phyloP scores from a whole-genome alignment of 2,797 vertebrate species.

The Sus cebifrons region DNA sequence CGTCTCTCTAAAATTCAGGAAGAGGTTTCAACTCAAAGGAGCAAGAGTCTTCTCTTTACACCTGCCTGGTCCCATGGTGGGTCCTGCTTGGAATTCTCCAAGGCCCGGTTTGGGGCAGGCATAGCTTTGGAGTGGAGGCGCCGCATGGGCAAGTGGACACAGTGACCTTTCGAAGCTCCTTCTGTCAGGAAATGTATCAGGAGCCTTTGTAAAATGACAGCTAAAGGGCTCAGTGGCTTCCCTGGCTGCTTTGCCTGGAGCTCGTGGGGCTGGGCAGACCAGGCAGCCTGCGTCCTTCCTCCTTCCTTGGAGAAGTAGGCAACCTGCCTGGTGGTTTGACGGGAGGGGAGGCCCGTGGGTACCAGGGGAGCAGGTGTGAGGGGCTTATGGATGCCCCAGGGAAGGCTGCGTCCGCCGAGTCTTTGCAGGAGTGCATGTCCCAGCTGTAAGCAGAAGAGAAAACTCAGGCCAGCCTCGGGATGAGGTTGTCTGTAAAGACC shows the following conservation, averaged over 20 bases:
- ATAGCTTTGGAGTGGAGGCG: rapidly evolving
- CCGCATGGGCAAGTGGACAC: rapidly evolving
- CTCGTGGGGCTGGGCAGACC: rapidly evolving
- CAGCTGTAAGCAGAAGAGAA: background rate
- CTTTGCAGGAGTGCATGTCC: background rate
- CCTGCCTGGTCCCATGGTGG: no score
- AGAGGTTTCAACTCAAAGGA: background rate
- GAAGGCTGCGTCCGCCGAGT: rapidly evolving
- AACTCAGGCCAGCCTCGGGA: rapidly evolving
- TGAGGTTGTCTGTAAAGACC: background rate
- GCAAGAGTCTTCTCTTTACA: background rate
- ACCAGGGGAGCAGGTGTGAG: background rate
- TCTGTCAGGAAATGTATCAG: no score
- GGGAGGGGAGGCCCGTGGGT: background rate
- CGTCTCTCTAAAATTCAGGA: background rate
- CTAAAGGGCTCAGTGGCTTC: background rate
- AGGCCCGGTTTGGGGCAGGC: rapidly evolving
- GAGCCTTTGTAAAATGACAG: background rate
- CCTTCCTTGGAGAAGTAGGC: background rate
- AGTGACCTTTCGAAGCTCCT: background rate
- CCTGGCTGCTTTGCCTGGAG: background rate
- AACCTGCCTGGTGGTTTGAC: background rate
- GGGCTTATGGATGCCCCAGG: background rate
- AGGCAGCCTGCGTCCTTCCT: background rate
- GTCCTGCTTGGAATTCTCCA: background rate